Evolutionary conservation across 2,113 vertebrate species (phyloP), one percentile per base, ranked within the genome.

Genomic region (Donacobius atricapilla): DNA sequence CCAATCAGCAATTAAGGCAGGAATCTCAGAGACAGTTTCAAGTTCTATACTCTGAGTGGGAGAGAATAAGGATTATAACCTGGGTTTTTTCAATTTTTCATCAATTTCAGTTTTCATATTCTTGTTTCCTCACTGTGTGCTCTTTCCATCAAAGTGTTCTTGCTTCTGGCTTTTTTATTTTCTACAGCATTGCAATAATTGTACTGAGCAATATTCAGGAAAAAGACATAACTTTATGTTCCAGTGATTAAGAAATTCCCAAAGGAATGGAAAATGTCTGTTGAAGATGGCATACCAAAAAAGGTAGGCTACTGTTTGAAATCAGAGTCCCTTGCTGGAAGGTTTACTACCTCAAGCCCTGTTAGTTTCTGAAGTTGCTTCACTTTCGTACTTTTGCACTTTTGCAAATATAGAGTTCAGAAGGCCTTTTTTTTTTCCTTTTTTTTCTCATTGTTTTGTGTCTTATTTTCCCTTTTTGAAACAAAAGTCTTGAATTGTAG

Each of bases 1-100:
- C 2, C 3, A 51, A 18, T 45, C 9, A 45, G 28, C 53, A 75
- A 42, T 66, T 33, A 63, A 64, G 15, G 13, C 23, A 64, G 10
- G 28, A 73, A 56, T 69, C 11, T 73, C 2, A 11, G 51, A 75
- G 11, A 21, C 6, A 60, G 6, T 90, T 50, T 58, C 15, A 60
- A 30, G 3, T 44, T 83, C 73, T 72, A 12, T 76, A 9, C 14
- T 65, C 25, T 25, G 28, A 76, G 6, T 47, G 14, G 39, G 35
- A 33, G 7, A 57, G 9, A 90, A 85, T 28, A 13, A 85, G 21
- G 4, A 17, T 48, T 69, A 51, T 39, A 63, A 58, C 7, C 3
- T 21, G 6, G 0, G 0, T 0, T 33, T 93, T 83, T 89, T 57
- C 9, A 73, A 23, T 7, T 53, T 64, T 80, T 64, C 5, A 40